Evolutionary conservation across 2,888 invertebrate genomes (phyloP).

Genomic region (Drosophila robusta): DNA sequence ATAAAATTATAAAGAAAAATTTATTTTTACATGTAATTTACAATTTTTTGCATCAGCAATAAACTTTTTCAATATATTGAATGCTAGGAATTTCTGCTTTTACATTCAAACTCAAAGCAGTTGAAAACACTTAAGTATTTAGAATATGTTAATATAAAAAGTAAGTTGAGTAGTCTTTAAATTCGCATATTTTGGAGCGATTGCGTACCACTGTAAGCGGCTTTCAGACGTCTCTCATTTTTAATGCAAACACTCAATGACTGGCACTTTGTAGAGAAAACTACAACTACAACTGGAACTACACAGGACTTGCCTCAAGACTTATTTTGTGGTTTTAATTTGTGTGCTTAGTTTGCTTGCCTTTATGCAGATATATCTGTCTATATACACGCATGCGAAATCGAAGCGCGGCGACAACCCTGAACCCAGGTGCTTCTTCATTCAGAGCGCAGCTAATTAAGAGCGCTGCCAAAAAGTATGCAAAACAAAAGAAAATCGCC

Average conservation of each 20-base stretch:
- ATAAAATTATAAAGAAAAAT: no score
- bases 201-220: constrained; percentile 65
- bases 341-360: constrained; percentile 40
- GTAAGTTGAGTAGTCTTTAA: no score
- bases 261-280: constrained; percentile 63
- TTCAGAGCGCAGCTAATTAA: constrained; percentile 61
- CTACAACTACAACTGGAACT: constrained; percentile 46
- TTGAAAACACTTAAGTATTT: no score
- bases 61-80: no score
- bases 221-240: constrained; percentile 73
- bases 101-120: no score
- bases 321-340: constrained; percentile 76
- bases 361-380: constrained; percentile 4
- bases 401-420: constrained; percentile 8
- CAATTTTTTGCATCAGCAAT: no score
- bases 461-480: constrained; percentile 62
- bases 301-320: constrained; percentile 56
- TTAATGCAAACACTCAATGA: constrained; percentile 74
- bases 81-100: no score
- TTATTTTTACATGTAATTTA: no score
- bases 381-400: constrained; percentile 5
- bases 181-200: constrained; percentile 12
- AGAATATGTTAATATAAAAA: no score
- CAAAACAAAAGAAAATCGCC: constrained; percentile 55
- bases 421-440: background rate